phyloP scores from a whole-genome alignment of 2,113 vertebrate genomes.

The Montifringilla adamsi region DNA sequence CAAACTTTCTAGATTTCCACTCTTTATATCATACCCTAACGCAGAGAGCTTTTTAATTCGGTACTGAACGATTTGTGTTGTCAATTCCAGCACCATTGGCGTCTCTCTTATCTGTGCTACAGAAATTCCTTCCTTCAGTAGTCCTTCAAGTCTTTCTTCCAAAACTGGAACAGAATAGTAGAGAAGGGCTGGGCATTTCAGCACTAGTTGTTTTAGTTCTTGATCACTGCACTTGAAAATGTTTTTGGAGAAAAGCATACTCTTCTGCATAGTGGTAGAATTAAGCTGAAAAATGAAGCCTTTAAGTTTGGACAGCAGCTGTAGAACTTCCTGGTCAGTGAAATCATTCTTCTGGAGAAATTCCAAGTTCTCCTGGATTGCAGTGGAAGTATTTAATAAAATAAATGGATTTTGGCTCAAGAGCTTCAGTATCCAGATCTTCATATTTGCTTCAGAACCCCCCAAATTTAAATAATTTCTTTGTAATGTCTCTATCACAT shows the following conservation, averaged over 20 bases:
- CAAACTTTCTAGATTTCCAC: constrained; percentile 78
- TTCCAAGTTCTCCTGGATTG: constrained; percentile 79
- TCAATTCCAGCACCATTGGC: constrained; percentile 86
- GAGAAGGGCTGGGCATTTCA: constrained; percentile 86
- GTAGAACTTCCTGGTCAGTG: constrained; percentile 79
- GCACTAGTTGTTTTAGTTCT: constrained; percentile 77
- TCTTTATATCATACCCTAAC: constrained; percentile 77
- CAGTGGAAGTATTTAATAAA: constrained; percentile 77
- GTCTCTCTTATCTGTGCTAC: constrained; percentile 80
- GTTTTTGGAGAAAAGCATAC: constrained; percentile 78
- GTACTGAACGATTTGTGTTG: constrained; percentile 85
- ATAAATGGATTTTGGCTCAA: constrained; percentile 91
- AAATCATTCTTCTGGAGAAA: constrained; percentile 83
- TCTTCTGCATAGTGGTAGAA: constrained; percentile 75
- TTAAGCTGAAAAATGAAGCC: constrained; percentile 88
- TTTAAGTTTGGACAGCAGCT: constrained; percentile 86
- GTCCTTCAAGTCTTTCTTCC: constrained; percentile 79
- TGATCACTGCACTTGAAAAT: constrained; percentile 79
- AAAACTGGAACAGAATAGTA: constrained; percentile 82
- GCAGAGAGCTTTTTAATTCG: constrained; percentile 80
- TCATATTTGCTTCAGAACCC: constrained; percentile 83
- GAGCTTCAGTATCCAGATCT: constrained; percentile 89
- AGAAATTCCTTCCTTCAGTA: constrained; percentile 81
- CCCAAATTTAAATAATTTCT: constrained; percentile 81
- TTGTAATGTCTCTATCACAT: constrained; percentile 77